Base-by-base conservation (phyloP, 2,113 vertebrate species). In the Larimichthys polyactis region DNA sequence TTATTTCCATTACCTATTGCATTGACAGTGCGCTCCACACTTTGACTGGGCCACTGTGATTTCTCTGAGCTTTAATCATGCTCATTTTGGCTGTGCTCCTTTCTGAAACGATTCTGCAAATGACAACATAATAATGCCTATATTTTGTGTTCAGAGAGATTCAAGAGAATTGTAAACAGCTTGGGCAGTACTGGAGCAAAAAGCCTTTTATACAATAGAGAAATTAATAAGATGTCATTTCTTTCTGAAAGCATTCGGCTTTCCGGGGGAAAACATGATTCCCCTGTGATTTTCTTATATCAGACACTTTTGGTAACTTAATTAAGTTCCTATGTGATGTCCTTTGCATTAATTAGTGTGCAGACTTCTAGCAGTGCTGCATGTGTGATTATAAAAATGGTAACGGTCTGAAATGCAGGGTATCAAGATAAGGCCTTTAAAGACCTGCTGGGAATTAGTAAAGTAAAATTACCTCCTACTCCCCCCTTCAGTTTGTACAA, bases 291-390 rank as follows among this genome's bases (percentile, higher is more conserved):
- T 8, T 46, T 49, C 54, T 43, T 20, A 12, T 51, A 60, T 46
- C 63, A 49, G 64, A 59, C 29, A 70, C 15, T 70, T 71, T 58
- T 32, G 0, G 49, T 12, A n/a, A 54, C n/a, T 76, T 43, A 62
- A 71, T 75, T 54, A 65, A 20, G 24, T 36, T 77, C 62, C n/a
- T 79, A 1, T 36, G 4, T n/a, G 40, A 78, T 16, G 32, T 77
- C 24, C n/a, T 60, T 58, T 58, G 51, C 59, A 71, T 71, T 75
- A 48, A 74, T 58, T 52, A 75, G 44, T 48, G 54, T 54, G 36
- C 36, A 58, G 54, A 43, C 27, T 46, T 72, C 20, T 36, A 9
- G 27, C 27, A 71, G 14, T 5, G 24, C 9, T 64, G 20, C 22
- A 15, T 64, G 15, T 32, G 8, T 43, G 8, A 19, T 16, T 52